Evolutionary conservation across 2,113 vertebrate genomes (phyloP).

Genomic region (Microcebus murinus): DNA sequence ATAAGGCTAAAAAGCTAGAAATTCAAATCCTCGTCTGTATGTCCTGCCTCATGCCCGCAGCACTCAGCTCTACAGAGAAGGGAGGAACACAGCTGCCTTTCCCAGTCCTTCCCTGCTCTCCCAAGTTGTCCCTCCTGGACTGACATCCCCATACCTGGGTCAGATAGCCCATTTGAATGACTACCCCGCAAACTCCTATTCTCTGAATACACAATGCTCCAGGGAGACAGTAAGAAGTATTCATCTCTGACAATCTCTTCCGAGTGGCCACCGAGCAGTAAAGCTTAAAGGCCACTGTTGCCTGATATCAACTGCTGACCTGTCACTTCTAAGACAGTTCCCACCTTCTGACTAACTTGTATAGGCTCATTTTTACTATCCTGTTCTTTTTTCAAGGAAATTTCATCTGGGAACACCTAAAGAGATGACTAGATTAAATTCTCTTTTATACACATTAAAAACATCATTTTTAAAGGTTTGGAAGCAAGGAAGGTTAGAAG

Average conservation of each 20-base stretch:
- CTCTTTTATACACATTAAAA: constrained; percentile 36
- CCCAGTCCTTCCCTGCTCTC: neutral
- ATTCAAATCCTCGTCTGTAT: neutral
- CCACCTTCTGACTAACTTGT: neutral
- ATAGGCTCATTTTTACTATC: constrained; percentile 26
- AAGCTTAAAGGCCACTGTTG: neutral
- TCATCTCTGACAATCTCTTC: neutral
- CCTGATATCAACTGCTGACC: neutral
- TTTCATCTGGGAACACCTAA: constrained; percentile 34
- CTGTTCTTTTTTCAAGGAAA: constrained; percentile 11
- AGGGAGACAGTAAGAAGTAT: neutral
- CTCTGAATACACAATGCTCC: neutral
- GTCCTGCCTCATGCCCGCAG: neutral
- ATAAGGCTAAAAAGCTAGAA: neutral
- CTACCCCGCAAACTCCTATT: neutral
- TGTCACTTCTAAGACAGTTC: neutral
- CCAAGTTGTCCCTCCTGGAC: neutral
- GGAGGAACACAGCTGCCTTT: neutral
- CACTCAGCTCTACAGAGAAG: neutral
- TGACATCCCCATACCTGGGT: neutral
- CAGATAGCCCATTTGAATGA: neutral
- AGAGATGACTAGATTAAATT: neutral
- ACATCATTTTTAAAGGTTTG: constrained; percentile 28
- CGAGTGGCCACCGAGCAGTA: neutral
- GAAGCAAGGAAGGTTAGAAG: constrained; percentile 57